These are phyloP conservation scores for Agapornis canus DNA, from an alignment of 2,797 vertebrate genomes.

Conservation along the genomic window DNA sequence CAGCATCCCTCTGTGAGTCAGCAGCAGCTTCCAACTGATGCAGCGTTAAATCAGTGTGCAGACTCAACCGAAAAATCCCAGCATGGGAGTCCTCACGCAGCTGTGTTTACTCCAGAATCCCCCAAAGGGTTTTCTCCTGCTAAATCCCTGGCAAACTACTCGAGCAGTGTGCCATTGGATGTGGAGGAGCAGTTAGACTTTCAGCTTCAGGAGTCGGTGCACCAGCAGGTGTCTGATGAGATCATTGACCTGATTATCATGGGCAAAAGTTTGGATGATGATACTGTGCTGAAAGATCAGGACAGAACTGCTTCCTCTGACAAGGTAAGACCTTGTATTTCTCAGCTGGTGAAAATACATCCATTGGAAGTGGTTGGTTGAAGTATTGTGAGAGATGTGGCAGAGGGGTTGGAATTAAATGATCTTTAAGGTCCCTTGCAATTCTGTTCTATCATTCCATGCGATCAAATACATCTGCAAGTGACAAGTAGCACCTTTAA, in stretches of 20 bases:
- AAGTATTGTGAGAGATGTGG: background rate
- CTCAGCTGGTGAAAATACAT: background rate
- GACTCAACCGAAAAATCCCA: constrained; percentile 23
- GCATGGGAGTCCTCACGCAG: constrained; percentile 3
- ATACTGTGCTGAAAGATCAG: background rate
- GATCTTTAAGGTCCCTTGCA: background rate
- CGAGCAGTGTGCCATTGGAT: constrained; percentile 6
- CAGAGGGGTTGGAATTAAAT: background rate
- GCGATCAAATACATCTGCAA: too few species aligned
- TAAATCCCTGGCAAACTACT: constrained; percentile 25
- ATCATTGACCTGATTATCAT: constrained; percentile 57
- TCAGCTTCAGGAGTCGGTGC: background rate
- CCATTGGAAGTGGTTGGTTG: background rate
- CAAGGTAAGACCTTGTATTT: constrained; percentile 55
- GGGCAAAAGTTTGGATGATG: constrained; percentile 20
- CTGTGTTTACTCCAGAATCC: constrained; percentile 72
- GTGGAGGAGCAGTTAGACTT: background rate
- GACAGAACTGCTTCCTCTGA: background rate
- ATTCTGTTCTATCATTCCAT: background rate
- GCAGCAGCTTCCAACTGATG: constrained; percentile 8
- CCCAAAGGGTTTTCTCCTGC: background rate
- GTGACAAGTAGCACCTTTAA: too few species aligned
- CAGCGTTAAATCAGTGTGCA: constrained; percentile 3
- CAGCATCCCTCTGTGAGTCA: constrained; percentile 54
- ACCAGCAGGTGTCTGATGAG: constrained; percentile 60